These are phyloP conservation scores for Corythoichthys haematopterus DNA, from an alignment of 2,113 vertebrate genomes.

Conservation along the genomic window DNA sequence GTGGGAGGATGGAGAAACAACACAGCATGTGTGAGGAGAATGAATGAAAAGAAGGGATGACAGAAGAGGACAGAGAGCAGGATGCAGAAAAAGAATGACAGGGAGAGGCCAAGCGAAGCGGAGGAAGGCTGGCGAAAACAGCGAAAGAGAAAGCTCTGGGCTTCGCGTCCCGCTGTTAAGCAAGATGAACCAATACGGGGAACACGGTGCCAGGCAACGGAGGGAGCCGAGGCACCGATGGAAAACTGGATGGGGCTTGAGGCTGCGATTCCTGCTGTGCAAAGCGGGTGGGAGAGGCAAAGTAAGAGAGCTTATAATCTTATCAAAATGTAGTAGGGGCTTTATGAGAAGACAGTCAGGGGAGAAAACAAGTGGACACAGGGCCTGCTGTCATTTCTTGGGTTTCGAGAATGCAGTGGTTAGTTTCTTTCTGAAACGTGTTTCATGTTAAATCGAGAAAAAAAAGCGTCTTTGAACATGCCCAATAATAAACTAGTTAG, in stretches of 20 bases:
- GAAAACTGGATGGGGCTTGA: slow-evolving; percentile 42
- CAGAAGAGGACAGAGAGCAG: slow-evolving; percentile 6
- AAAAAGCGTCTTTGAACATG: too few species aligned
- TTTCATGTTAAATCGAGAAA: background rate
- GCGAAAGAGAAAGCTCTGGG: slow-evolving; percentile 33
- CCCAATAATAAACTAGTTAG: too few species aligned
- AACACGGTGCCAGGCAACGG: slow-evolving; percentile 36
- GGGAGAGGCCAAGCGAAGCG: slow-evolving; percentile 17
- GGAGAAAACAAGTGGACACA: slow-evolving; percentile 8
- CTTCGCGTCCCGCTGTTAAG: slow-evolving; percentile 42
- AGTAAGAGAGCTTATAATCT: slow-evolving; percentile 20
- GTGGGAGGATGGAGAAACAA: slow-evolving; percentile 13
- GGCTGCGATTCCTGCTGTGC: slow-evolving; percentile 42
- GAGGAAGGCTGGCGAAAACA: slow-evolving; percentile 8
- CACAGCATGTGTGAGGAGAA: slow-evolving; percentile 12
- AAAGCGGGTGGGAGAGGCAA: slow-evolving; percentile 14
- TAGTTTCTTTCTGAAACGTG: background rate
- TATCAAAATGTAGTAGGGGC: slow-evolving; percentile 53
- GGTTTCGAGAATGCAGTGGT: background rate
- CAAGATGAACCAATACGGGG: slow-evolving; percentile 55
- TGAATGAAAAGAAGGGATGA: slow-evolving; percentile 10
- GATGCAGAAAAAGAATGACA: background rate
- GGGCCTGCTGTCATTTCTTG: background rate
- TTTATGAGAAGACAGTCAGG: slow-evolving; percentile 31
- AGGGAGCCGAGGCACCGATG: slow-evolving; percentile 35